Conservation (phyloP, 2,888 invertebrate species). For the Zygaena filipendulae region DNA sequence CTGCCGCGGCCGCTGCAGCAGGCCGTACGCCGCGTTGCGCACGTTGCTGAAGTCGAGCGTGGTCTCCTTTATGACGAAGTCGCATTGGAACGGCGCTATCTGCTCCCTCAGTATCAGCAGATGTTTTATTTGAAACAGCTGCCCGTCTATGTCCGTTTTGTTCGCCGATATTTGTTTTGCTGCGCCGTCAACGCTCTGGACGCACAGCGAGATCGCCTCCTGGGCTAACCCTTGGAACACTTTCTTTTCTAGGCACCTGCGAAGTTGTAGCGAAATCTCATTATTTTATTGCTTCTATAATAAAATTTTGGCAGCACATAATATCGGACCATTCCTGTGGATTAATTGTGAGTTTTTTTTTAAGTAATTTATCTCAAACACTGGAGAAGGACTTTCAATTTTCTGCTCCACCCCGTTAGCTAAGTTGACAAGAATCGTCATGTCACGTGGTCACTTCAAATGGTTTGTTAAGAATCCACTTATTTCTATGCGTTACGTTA, state of each 20-base stretch:
- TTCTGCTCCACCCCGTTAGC: too few relatives aligned
- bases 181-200: slow-evolving; percentile 88
- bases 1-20: slow-evolving; percentile 81
- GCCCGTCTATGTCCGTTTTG: slow-evolving; percentile 89
- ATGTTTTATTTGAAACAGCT: slow-evolving; percentile 98
- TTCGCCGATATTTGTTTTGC: slow-evolving; percentile 79
- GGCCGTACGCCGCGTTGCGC: slow-evolving; percentile 83
- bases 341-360: too few relatives aligned
- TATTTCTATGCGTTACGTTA: too few relatives aligned
- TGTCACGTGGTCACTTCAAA: too few relatives aligned
- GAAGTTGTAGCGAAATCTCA: too few relatives aligned
- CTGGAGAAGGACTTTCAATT: too few relatives aligned
- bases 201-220: slow-evolving; percentile 93
- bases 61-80: slow-evolving; percentile 93
- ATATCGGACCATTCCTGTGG: too few relatives aligned
- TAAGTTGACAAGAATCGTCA: too few relatives aligned
- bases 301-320: too few relatives aligned
- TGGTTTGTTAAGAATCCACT: too few relatives aligned
- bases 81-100: slow-evolving; percentile 97
- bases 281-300: too few relatives aligned
- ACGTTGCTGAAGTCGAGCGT: slow-evolving; percentile 93
- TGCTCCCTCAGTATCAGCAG: slow-evolving; percentile 96
- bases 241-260: slow-evolving; percentile 92
- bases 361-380: too few relatives aligned
- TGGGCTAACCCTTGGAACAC: slow-evolving; percentile 98